A percentile compares a stretch with the other conserved stretches of the same genome.
These are phyloP conservation scores for Sympetrum striolatum DNA, from an alignment of 2,888 invertebrate species.

Conservation along the genomic window DNA sequence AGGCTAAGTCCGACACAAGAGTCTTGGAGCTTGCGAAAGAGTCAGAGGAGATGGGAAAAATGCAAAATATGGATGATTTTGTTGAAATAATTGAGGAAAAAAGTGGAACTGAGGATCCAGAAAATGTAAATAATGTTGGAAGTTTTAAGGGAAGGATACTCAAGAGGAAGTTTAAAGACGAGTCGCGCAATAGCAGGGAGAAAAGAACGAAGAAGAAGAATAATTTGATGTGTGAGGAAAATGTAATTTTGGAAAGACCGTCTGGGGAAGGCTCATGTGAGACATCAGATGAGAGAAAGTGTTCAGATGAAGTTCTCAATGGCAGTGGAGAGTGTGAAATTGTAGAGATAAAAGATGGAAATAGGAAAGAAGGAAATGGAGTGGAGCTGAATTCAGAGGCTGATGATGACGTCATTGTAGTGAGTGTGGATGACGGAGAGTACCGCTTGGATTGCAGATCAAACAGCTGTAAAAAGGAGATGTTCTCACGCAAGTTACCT, in stretches of 20 bases:
- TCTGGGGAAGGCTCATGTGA: background rate
- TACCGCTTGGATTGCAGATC: background rate
- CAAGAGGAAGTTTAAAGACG: background rate
- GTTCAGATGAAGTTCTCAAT: background rate
- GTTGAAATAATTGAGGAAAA: background rate
- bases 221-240: background rate
- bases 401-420: background rate
- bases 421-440: background rate
- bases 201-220: background rate
- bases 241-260: no score
- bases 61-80: background rate
- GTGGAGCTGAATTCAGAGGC: background rate
- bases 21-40: no score
- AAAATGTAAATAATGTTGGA: background rate
- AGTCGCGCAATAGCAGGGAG: background rate
- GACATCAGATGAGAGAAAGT: background rate
- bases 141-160: background rate
- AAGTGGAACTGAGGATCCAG: background rate
- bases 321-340: background rate
- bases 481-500: no score
- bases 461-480: no score
- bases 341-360: slow-evolving; percentile 16
- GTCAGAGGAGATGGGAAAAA: background rate
- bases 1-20: no score
- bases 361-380: no score